Evolutionary conservation across 2,797 vertebrate species (phyloP), one percentile per base, ranked within the genome.

Genomic region (Lithobates sylvaticus): DNA sequence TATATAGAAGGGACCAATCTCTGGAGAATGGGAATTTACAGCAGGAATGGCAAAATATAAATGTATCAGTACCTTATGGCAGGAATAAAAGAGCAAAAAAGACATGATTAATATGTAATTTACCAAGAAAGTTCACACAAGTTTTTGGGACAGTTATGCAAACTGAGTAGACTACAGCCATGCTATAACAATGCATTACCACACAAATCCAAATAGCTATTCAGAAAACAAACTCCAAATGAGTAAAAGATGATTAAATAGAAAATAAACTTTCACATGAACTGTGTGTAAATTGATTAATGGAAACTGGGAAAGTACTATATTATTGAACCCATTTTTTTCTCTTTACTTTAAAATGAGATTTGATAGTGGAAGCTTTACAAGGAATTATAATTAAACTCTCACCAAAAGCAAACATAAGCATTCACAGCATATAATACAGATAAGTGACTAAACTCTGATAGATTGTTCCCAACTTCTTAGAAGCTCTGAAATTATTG

Each of bases 361-460:
- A 16, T 82, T 74, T 64, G 1, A 64, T 29, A 39, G 34, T 73
- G 39, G 44, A 44, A 73, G 26, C 34, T 42, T 23, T 44, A 15
- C 27, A 44, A 29, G 6, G 61, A 12, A 44, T 42, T 29, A 36
- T 64, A 64, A 74, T 39, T 13, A 13, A 34, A 42, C 18, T 34
- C 54, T 65, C 34, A 73, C 70, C 70, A 82, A 44, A 82, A 64
- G 44, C 54, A 81, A 73, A 81, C 32, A 73, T 21, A 64, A 65
- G 50, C 3, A 9, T 64, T 64, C 47, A 65, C 34, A 12, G 68
- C 34, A 39, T 23, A 23, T 1, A 36, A 71, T 39, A 23, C 5
- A 81, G 23, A 81, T 70, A 58, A 54, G 44, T 50, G 68, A 79
- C 36, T 12, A 34, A 67, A 36, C 79, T 26, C 3, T 29, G 47